Evolutionary conservation across 2,113 vertebrate genomes (phyloP).

Genomic region (Clarias batrachus): DNA sequence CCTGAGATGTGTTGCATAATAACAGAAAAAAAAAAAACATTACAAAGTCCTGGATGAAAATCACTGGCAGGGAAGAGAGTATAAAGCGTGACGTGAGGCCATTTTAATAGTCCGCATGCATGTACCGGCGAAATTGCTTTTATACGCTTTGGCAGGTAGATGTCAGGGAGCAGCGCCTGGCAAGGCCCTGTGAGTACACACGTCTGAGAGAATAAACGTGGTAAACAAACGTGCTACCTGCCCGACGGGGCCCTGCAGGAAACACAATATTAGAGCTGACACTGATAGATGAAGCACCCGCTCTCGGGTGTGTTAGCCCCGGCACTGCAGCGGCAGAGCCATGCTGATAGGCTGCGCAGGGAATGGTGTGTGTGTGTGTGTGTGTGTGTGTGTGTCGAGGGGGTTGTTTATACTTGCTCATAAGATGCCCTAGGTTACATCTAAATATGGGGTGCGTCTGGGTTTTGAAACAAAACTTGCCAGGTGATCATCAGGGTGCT

Average conservation of each 20-base stretch:
- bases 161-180: slow-evolving; percentile 69
- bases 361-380: too few relatives aligned
- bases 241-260: slow-evolving; percentile 66
- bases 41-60: slow-evolving; percentile 21
- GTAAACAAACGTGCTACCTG: slow-evolving; percentile 72
- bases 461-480: not conserved
- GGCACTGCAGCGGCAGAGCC: slow-evolving; percentile 3
- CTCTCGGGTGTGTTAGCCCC: not conserved
- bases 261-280: slow-evolving; percentile 73
- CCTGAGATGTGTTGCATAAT: slow-evolving; percentile 3
- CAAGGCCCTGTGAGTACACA: slow-evolving; percentile 71
- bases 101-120: slow-evolving; percentile 65
- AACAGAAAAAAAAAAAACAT: not conserved
- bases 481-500: not conserved
- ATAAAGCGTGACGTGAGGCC: slow-evolving; percentile 38
- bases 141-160: slow-evolving; percentile 70
- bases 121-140: slow-evolving; percentile 72
- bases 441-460: not conserved
- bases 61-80: slow-evolving; percentile 3
- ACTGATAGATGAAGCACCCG: slow-evolving; percentile 73
- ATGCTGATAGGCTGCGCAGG: not conserved
- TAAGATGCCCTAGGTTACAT: not conserved
- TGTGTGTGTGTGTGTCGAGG: too few relatives aligned
- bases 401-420: not conserved
- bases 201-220: slow-evolving; percentile 72